Conservation (phyloP, 2,113 vertebrate species). For the Eclectus roratus region DNA sequence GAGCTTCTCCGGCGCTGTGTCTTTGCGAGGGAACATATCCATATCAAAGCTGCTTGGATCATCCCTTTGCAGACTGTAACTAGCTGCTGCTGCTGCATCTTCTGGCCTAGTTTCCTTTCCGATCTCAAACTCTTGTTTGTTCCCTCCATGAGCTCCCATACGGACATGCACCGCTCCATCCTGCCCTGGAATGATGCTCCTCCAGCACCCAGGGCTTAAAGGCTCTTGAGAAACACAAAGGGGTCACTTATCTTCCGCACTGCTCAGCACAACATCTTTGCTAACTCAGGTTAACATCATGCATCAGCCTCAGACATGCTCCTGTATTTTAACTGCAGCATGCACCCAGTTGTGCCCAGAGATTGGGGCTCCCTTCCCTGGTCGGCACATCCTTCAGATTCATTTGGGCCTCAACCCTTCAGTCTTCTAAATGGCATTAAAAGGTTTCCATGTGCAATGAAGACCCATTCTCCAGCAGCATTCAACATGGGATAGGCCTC, state of each 20-base stretch:
- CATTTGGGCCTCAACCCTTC: not conserved
- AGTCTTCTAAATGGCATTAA: not conserved
- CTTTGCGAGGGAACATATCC: slow-evolving; percentile 66
- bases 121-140: not conserved
- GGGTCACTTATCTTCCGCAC: not conserved
- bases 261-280: not conserved
- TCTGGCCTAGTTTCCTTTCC: slow-evolving; percentile 20
- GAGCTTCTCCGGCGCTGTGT: slow-evolving; percentile 66
- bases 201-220: not conserved
- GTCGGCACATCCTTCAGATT: not conserved
- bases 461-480: not conserved
- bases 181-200: not conserved
- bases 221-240: not conserved
- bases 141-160: not conserved
- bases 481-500: fast-evolving
- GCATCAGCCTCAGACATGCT: not conserved
- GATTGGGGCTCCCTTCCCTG: not conserved
- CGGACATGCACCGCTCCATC: fast-evolving
- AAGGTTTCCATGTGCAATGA: fast-evolving
- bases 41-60: slow-evolving; percentile 66
- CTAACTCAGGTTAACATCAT: not conserved
- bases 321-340: not conserved
- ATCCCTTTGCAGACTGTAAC: slow-evolving; percentile 34
- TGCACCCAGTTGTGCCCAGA: not conserved
- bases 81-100: not conserved